phyloP scores from a whole-genome alignment of 2,113 vertebrate species.

The Sylvia atricapilla region DNA sequence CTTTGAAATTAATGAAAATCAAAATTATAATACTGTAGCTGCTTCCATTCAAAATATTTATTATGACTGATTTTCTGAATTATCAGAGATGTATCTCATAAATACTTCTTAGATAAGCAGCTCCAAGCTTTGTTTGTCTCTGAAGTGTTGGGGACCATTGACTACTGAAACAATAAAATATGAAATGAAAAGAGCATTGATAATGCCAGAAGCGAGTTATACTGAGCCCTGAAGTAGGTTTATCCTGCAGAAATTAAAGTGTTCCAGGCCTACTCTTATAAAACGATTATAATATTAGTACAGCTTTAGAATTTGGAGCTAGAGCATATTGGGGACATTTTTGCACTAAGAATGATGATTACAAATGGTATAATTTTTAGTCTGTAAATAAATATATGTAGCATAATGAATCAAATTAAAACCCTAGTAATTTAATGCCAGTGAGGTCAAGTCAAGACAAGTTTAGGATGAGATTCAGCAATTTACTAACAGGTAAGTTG shows the following conservation, averaged over 20 bases:
- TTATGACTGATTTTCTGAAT: background rate
- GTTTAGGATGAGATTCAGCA: background rate
- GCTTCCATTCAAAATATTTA: background rate
- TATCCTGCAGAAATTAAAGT: background rate
- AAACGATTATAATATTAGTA: background rate
- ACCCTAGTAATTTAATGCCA: background rate
- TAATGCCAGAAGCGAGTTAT: background rate
- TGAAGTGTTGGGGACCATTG: background rate
- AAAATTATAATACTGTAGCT: background rate
- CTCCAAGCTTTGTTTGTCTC: background rate
- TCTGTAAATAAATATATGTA: background rate
- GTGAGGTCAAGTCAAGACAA: background rate
- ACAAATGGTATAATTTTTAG: background rate
- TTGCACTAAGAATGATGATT: background rate
- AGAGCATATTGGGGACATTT: background rate
- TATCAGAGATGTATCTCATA: background rate
- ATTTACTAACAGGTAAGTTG: background rate
- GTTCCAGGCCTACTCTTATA: background rate
- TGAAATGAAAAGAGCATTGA: background rate
- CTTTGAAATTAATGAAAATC: background rate
- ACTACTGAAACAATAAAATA: background rate
- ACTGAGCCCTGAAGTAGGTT: background rate
- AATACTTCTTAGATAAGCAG: background rate
- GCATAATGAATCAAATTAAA: background rate
- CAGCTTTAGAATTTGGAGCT: background rate